These are phyloP conservation scores for Bovichtus variegatus DNA, from an alignment of 2,797 vertebrate genomes.

Conservation along the genomic window DNA sequence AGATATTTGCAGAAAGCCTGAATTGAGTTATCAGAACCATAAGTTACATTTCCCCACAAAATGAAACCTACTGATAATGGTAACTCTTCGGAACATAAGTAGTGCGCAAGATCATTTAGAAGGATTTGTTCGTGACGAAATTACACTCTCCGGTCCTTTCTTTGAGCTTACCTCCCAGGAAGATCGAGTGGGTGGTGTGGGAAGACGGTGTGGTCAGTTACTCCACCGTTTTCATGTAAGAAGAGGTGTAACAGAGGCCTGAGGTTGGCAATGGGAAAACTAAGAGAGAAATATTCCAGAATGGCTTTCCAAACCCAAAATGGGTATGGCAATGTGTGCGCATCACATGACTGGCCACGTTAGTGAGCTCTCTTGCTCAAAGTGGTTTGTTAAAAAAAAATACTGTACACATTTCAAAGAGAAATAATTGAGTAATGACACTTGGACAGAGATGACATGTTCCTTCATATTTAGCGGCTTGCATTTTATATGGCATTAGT, in stretches of 20 bases:
- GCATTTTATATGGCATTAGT: constrained; percentile 25
- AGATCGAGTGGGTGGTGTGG: constrained; percentile 50
- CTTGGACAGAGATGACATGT: constrained; percentile 44
- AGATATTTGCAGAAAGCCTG: constrained; percentile 27
- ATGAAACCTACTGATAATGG: constrained; percentile 6
- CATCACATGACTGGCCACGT: constrained; percentile 60
- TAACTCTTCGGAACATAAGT: background rate
- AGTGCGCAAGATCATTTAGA: background rate
- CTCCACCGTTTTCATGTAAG: constrained; percentile 47
- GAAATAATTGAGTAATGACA: constrained; percentile 48
- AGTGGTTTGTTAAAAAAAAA: constrained; percentile 49
- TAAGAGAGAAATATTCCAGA: constrained; percentile 72
- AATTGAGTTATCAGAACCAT: constrained; percentile 7
- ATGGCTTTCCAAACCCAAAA: constrained; percentile 73
- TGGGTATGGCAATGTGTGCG: constrained; percentile 69
- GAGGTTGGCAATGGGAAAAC: constrained; percentile 59
- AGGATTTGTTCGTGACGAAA: background rate
- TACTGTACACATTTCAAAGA: constrained; percentile 40
- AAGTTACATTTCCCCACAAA: background rate
- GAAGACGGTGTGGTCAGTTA: constrained; percentile 45
- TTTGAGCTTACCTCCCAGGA: constrained; percentile 49
- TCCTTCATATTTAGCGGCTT: constrained; percentile 26
- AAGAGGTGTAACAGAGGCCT: constrained; percentile 46
- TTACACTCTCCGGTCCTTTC: constrained; percentile 7
- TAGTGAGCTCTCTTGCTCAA: constrained; percentile 23